A percentile compares a stretch with the other conserved stretches of the same genome.
phyloP scores from a whole-genome alignment of 1,140 invertebrate genomes.

The Caenorhabditis elegans region WBcel235 BX284603.4:899501-900000 shows the following conservation, averaged over 20 bases:
- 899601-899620: background rate
- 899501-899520: background rate
- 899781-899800: background rate
- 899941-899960: background rate
- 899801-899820: background rate
- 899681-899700: background rate
- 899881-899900: background rate
- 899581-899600: background rate
- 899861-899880: too few relatives aligned
- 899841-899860: too few relatives aligned
- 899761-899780: background rate
- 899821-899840: background rate
- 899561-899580: background rate
- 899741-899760: background rate
- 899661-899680: background rate
- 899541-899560: background rate
- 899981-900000: background rate
- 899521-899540: background rate
- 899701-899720: background rate
- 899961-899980: background rate
- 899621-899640: background rate
- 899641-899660: slow-evolving; percentile 7
- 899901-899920: background rate
- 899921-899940: background rate
- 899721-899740: background rate